phyloP scores from a whole-genome alignment of 2,888 invertebrate genomes.

The Brenthis hecate region DNA sequence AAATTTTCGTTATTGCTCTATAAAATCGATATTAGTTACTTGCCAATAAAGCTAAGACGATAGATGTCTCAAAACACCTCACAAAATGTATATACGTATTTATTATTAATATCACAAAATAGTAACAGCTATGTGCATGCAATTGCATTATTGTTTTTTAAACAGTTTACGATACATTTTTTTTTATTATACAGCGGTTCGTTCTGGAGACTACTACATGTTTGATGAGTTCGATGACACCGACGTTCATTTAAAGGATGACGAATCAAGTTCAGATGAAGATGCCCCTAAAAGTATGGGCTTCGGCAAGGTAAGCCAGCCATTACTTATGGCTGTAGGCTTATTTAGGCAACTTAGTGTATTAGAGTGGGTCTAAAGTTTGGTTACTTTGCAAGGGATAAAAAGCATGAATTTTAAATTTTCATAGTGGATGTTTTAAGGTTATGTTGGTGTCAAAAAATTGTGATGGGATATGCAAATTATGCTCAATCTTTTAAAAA shows the following conservation, averaged over 20 bases:
- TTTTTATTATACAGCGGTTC: constrained; percentile 87
- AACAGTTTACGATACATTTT: not conserved
- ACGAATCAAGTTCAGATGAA: constrained; percentile 83
- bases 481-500: not conserved
- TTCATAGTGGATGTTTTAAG: not conserved
- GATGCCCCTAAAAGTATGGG: constrained; percentile 80
- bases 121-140: constrained; percentile 23
- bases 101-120: not conserved
- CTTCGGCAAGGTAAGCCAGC: constrained; percentile 71
- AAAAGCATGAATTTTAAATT: constrained; percentile 5
- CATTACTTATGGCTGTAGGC: not conserved
- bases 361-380: constrained; percentile 2
- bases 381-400: not conserved
- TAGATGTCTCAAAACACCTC: not conserved
- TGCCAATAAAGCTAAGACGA: not conserved
- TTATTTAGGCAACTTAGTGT: not conserved
- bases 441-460: not conserved
- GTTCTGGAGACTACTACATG: constrained; percentile 99
- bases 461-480: constrained; percentile 4
- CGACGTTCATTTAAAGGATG: constrained; percentile 85
- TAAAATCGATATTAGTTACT: not conserved
- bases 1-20: not conserved
- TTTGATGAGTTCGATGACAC: constrained; percentile 96
- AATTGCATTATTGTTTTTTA: constrained; percentile 2
- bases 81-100: constrained; percentile 1